phyloP scores from a whole-genome alignment of 2,888 invertebrate species.

The Pyrochroa serraticornis region DNA sequence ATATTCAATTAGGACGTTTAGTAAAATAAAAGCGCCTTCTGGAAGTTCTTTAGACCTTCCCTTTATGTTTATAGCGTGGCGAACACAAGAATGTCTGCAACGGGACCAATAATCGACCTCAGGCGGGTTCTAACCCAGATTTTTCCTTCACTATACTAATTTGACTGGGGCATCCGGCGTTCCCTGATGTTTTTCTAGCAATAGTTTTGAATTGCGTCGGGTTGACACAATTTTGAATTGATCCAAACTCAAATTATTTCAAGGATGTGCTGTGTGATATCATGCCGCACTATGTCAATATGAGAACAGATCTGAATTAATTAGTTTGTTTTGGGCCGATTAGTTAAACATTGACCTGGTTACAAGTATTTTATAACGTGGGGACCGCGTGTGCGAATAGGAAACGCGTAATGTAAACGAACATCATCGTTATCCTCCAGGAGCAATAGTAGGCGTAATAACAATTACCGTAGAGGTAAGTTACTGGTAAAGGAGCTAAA shows the following conservation, averaged over 20 bases:
- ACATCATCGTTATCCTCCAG: slow-evolving; percentile 14
- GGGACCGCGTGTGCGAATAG: not conserved
- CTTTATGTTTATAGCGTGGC: too few species aligned
- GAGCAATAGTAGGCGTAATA: slow-evolving; percentile 27
- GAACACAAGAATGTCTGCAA: too few species aligned
- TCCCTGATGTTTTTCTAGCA: not conserved
- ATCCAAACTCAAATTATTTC: too few species aligned
- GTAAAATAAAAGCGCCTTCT: slow-evolving; percentile 10
- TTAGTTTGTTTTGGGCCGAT: slow-evolving; percentile 34
- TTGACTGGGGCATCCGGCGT: not conserved
- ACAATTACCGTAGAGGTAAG: slow-evolving; percentile 31
- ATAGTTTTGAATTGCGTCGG: too few species aligned
- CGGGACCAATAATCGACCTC: too few species aligned
- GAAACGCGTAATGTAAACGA: slow-evolving; percentile 18
- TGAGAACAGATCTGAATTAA: slow-evolving; percentile 23
- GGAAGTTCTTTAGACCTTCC: too few species aligned
- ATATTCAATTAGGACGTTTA: slow-evolving; percentile 17
- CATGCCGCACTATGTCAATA: not conserved
- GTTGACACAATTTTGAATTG: too few species aligned
- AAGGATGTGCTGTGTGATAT: not conserved
- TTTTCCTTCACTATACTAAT: too few species aligned
- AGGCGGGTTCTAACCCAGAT: too few species aligned
- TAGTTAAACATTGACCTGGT: slow-evolving; percentile 31
- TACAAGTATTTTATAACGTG: slow-evolving; percentile 4
- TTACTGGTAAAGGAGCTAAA: slow-evolving; percentile 25